A percentile compares a stretch with the other conserved stretches of the same genome.
Conservation (phyloP, 2,888 invertebrate species). For the Thymelicus lineola region DNA sequence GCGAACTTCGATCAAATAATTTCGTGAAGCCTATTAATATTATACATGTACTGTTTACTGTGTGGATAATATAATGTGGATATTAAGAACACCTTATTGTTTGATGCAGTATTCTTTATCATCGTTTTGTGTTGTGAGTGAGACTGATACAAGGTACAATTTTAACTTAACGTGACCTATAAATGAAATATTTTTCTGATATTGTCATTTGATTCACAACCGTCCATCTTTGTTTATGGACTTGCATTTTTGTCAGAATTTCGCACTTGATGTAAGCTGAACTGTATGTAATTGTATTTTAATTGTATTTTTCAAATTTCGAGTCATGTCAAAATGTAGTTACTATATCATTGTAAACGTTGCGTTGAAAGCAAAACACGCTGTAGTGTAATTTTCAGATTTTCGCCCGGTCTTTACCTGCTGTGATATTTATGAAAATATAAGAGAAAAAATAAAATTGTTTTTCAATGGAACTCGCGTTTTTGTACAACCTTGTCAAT, state of each 20-base stretch:
- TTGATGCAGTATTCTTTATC: constrained; percentile 81
- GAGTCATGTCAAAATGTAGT: constrained; percentile 35
- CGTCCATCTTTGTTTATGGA: constrained; percentile 51
- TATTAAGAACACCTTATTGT: constrained; percentile 58
- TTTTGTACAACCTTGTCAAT: constrained; percentile 71
- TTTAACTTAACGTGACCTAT: constrained; percentile 68
- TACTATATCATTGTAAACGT: constrained; percentile 58
- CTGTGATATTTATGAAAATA: constrained; percentile 73
- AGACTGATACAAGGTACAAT: constrained; percentile 83
- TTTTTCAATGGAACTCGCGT: constrained; percentile 28
- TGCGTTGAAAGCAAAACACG: constrained; percentile 79
- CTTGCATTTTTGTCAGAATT: constrained; percentile 30
- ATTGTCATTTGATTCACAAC: constrained; percentile 54
- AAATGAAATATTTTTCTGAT: constrained; percentile 68
- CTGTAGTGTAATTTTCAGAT: constrained; percentile 80
- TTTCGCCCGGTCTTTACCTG: constrained; percentile 83
- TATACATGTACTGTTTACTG: constrained; percentile 61
- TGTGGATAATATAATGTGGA: constrained; percentile 54
- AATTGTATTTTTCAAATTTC: constrained; percentile 28
- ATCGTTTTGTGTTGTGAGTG: constrained; percentile 78
- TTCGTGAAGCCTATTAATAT: constrained; percentile 59
- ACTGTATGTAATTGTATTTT: constrained; percentile 19
- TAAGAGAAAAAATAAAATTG: constrained; percentile 41
- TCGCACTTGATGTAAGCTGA: constrained; percentile 17
- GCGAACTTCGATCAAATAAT: constrained; percentile 79